These are phyloP conservation scores for Drosophila ochracea DNA, from an alignment of 2,888 invertebrate genomes.

Conservation along the genomic window DNA sequence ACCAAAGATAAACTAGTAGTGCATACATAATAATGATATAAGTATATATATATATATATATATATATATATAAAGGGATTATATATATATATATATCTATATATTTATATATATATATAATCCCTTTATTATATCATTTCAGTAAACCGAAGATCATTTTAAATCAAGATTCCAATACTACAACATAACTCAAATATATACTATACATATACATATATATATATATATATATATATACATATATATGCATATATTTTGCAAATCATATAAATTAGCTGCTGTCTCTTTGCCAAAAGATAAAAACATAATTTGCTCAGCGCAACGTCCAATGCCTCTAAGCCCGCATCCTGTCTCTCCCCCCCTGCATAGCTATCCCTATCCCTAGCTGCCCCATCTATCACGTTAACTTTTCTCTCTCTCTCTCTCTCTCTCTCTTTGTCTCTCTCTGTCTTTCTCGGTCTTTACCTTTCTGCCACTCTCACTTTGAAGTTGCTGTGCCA, in stretches of 20 bases:
- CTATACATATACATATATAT: constrained; percentile 12
- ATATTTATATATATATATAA: constrained; percentile 4
- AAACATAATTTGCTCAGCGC: constrained; percentile 59
- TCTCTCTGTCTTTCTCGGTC: not conserved
- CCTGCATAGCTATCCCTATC: not conserved
- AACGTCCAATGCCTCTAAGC: constrained; percentile 49
- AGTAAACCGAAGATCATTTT: constrained; percentile 24
- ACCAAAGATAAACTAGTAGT: constrained; percentile 48
- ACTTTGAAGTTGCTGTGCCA: constrained; percentile 1
- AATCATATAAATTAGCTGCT: constrained; percentile 65
- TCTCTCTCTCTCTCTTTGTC: constrained; percentile 11
- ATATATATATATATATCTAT: not conserved
- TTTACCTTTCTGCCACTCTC: constrained; percentile 4
- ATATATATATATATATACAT: constrained; percentile 3
- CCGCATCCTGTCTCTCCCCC: not conserved
- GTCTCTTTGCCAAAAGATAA: constrained; percentile 48
- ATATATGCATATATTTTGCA: constrained; percentile 5
- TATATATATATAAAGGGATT: not conserved
- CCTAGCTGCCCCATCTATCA: constrained; percentile 34
- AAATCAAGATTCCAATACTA: constrained; percentile 50
- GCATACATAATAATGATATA: constrained; percentile 11
- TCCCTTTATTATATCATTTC: constrained; percentile 5
- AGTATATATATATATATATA: not conserved
- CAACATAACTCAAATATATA: constrained; percentile 24
- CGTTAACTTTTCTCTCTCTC: constrained; percentile 4